These are phyloP conservation scores for Mesorhabditis spiculigera DNA, from an alignment of 2,888 invertebrate species.

Conservation along the genomic window DNA sequence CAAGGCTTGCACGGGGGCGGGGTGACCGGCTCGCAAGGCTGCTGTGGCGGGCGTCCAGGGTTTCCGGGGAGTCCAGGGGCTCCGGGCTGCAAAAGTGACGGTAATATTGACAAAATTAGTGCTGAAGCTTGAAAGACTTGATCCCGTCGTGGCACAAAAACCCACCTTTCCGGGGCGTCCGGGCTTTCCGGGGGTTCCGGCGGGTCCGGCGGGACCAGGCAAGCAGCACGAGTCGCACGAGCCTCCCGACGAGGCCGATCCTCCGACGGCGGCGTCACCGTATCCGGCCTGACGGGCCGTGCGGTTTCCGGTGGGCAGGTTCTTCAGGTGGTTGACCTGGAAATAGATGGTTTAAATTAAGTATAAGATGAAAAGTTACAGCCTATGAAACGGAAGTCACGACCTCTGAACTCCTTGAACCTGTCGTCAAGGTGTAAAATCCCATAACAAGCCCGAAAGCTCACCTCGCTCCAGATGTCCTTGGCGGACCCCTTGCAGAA, in stretches of 20 bases:
- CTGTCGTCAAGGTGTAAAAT: no score
- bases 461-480: constrained; percentile 49
- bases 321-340: constrained; percentile 25
- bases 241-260: constrained; percentile 18
- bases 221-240: constrained; percentile 32
- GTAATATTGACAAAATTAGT: not conserved
- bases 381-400: no score
- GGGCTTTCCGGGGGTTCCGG: constrained; percentile 27
- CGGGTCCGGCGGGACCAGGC: constrained; percentile 26
- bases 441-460: not conserved
- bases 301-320: constrained; percentile 30
- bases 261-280: constrained; percentile 23
- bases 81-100: constrained; percentile 27
- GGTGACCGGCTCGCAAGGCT: constrained; percentile 47
- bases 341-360: not conserved
- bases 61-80: constrained; percentile 45
- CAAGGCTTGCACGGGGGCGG: constrained; percentile 45
- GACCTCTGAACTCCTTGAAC: no score
- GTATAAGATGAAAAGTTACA: constrained; percentile 6
- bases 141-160: not conserved
- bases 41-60: constrained; percentile 38
- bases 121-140: no score
- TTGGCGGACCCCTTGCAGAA: constrained; percentile 55
- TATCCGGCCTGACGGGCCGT: constrained; percentile 43
- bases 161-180: constrained; percentile 30